Base-by-base conservation (phyloP, 2,888 invertebrate genomes). In the Molorchus minor region DNA sequence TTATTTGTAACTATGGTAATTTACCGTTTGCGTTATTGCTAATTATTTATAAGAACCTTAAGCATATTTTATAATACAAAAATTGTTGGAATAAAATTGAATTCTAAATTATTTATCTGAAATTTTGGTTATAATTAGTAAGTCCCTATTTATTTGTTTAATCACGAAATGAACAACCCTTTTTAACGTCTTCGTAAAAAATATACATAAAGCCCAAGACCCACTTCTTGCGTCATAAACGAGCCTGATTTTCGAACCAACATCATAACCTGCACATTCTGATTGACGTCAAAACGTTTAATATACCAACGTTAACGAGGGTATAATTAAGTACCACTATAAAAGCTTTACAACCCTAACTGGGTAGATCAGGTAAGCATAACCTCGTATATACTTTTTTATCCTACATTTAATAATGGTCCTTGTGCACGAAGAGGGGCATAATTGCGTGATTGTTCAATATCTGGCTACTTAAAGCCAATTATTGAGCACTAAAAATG, bases 401-500 rank as follows among this genome's bases (percentile, higher is more conserved):
- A 8, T 43, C 25, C 43, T 13, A n/a, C 5, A 43, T 43, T 43
- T 43, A 43, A 43, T 43, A 53, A 35, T 21, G 35, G 21, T 43
- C 17, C 30, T 30, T 33, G 30, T 16, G 38, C 45, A 46, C 38
- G 45, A 20, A 55, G 29, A 45, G 19, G 38, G 36, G 35, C 29
- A 35, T 40, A 38, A 46, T 40, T 16, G 55, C 38, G 30, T 40
- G 40, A 52, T 45, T 52, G 41, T 44, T 43, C 43, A 25, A 45
- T 33, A 45, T 45, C 57, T 51, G 36, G 52, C 52, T 58, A 58
- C 52, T 52, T 44, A 43, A 43, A 52, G 46, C 38, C 45, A 44
- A 58, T 58, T 45, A 40, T 45, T 46, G 38, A 38, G 38, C 15
- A 38, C 25, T 25, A 21, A 43, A 43, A 43, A 43, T 43, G n/a